Evolutionary conservation across 23 tunicate species (phyloP).

Genomic region (Ascidia mentula): DNA sequence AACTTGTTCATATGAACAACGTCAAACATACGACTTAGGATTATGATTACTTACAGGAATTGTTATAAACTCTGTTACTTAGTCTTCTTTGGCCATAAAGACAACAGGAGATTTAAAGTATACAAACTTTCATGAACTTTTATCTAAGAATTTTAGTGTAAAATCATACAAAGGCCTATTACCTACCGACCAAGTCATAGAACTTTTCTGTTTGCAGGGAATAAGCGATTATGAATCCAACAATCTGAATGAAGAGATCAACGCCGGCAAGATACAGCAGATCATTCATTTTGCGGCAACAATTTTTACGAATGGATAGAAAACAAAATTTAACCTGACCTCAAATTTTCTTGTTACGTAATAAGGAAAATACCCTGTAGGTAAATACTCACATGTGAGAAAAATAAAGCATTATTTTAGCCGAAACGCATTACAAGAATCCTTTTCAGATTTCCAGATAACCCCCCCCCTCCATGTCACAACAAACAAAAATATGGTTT

Average conservation of each 20-base stretch:
- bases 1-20: too few relatives aligned
- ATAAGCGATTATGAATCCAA: slow-evolving; percentile 40
- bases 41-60: too few relatives aligned
- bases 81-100: too few relatives aligned
- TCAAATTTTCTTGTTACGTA: neutral
- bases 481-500: too few relatives aligned
- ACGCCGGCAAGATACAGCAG: neutral
- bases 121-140: too few relatives aligned
- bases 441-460: too few relatives aligned
- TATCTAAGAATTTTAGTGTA: neutral
- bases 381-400: neutral
- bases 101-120: too few relatives aligned
- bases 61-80: too few relatives aligned
- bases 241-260: slow-evolving; percentile 58
- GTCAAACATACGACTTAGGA: too few relatives aligned
- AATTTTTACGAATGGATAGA: neutral
- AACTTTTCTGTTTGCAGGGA: slow-evolving; percentile 75
- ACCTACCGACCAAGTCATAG: slow-evolving; percentile 66
- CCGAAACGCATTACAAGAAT: too few relatives aligned
- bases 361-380: neutral
- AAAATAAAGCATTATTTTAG: too few relatives aligned
- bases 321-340: neutral
- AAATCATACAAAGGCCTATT: neutral
- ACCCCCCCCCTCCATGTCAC: too few relatives aligned
- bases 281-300: slow-evolving; percentile 38